phyloP scores from a whole-genome alignment of 2,888 invertebrate species.

The Sesia bembeciformis region DNA sequence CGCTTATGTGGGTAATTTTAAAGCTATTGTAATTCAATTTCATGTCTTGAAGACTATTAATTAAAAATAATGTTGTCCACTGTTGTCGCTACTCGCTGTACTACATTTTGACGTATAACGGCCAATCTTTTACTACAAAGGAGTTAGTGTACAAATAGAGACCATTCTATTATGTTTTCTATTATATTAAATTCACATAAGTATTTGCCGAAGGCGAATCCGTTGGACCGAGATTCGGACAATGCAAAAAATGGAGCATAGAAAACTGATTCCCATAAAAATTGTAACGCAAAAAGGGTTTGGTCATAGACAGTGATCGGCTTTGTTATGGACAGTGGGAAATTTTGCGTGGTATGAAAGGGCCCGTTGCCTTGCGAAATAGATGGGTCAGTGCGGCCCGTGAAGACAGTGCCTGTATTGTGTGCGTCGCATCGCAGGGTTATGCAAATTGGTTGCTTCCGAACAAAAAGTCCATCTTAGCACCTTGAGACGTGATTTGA shows the following conservation, averaged over 20 bases:
- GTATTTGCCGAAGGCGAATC: constrained; percentile 59
- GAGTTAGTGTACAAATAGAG: constrained; percentile 29
- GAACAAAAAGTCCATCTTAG: neutral
- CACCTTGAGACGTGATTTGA: no score
- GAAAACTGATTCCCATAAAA: constrained; percentile 67
- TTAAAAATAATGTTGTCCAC: no score
- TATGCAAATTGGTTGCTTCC: neutral
- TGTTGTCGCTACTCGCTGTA: no score
- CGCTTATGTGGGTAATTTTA: no score
- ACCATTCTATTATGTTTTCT: constrained; percentile 34
- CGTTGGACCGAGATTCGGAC: constrained; percentile 31
- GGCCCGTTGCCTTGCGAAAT: constrained; percentile 13
- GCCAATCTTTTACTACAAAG: constrained; percentile 30
- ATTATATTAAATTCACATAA: constrained; percentile 57
- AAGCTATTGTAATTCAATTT: no score
- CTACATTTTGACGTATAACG: constrained; percentile 41
- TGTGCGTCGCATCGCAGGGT: neutral
- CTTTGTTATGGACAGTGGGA: constrained; percentile 66
- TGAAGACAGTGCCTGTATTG: neutral
- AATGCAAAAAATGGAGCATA: constrained; percentile 72
- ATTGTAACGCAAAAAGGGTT: constrained; percentile 57
- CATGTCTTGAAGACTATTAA: no score
- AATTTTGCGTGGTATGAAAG: constrained; percentile 52
- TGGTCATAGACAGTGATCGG: constrained; percentile 6
- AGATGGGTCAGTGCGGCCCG: neutral